These are phyloP conservation scores for Agrotis segetum DNA, from an alignment of 2,888 invertebrate genomes.

Conservation along the genomic window DNA sequence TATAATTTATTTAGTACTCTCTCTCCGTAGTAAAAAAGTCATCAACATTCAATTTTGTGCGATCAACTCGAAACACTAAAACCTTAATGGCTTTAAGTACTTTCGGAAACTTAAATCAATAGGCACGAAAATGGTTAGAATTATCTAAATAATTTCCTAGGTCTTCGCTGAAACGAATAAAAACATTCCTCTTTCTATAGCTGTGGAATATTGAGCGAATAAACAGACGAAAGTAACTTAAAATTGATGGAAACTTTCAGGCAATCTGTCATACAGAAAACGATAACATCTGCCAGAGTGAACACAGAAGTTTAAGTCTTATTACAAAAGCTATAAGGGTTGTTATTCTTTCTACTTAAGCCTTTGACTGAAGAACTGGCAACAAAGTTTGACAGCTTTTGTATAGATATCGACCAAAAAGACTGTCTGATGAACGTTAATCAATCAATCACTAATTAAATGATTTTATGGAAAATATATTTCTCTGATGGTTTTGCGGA, in stretches of 20 bases:
- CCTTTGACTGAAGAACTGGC: constrained; percentile 60
- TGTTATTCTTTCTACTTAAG: constrained; percentile 2
- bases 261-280: constrained; percentile 63
- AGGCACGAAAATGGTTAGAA: neutral
- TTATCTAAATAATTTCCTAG: constrained; percentile 12
- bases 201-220: constrained; percentile 46
- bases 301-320: constrained; percentile 26
- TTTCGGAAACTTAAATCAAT: constrained; percentile 22
- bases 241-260: constrained; percentile 64
- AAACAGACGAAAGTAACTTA: constrained; percentile 59
- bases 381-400: constrained; percentile 74
- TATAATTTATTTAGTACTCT: neutral
- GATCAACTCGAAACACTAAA: constrained; percentile 24
- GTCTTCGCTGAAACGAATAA: constrained; percentile 27
- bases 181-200: constrained; percentile 45
- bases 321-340: accelerated
- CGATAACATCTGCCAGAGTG: constrained; percentile 46
- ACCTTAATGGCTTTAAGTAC: constrained; percentile 2
- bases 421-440: constrained; percentile 70
- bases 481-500: constrained; percentile 46
- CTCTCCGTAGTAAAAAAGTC: neutral
- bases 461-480: constrained; percentile 60
- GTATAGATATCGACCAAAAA: constrained; percentile 66
- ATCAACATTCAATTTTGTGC: constrained; percentile 8
- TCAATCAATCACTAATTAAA: constrained; percentile 71